Conservation (phyloP, 2,888 invertebrate species). For the Drosophila dives region DNA sequence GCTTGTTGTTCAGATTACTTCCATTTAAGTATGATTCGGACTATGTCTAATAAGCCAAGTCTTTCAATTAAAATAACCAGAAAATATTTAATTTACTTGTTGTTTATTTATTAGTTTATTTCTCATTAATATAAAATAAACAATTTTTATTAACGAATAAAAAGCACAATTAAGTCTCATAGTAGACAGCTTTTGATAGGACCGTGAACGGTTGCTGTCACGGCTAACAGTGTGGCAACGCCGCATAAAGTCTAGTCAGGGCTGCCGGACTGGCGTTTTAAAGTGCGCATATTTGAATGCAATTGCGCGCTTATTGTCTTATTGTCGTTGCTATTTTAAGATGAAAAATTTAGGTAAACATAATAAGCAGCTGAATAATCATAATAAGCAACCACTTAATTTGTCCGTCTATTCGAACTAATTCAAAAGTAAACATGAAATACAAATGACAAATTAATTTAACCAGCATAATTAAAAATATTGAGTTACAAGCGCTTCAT, state of each 20-base stretch:
- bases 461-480: neutral
- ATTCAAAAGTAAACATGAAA: neutral
- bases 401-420: neutral
- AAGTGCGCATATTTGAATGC: constrained; percentile 7
- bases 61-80: neutral
- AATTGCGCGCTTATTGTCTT: neutral
- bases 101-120: neutral
- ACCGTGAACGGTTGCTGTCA: neutral
- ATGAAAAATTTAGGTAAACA: too few relatives aligned
- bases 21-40: neutral
- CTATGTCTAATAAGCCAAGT: neutral
- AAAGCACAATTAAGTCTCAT: neutral
- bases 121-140: neutral
- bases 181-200: neutral
- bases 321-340: neutral
- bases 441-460: neutral
- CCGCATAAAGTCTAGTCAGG: neutral
- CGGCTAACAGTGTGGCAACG: constrained; percentile 22
- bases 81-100: neutral
- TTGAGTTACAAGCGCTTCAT: neutral
- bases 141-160: neutral
- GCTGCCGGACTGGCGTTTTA: constrained; percentile 1
- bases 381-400: neutral
- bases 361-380: neutral
- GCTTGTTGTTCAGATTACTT: neutral